Base-by-base conservation (phyloP, 2,888 invertebrate species). In the Altica lythri region DNA sequence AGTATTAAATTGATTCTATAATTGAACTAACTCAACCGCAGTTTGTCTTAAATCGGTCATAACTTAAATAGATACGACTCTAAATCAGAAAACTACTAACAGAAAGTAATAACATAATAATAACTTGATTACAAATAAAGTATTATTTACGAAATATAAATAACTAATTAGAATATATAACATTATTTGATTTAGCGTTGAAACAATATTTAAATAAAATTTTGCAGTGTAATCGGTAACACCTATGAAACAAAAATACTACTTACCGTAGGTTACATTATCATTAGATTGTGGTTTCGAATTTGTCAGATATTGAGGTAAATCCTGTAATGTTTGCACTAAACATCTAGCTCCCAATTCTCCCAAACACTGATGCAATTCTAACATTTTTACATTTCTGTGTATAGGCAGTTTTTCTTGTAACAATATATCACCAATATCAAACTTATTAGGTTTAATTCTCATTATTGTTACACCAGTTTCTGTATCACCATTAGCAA, bases 381-480 rank as follows among this genome's bases (percentile, higher is more conserved):
- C 83, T 18, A 85, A 84, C 75, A 88, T 80, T 48, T 79, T 83
- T 60, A 85, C 81, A 63, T 87, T 74, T 37, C 80, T 73, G 13
- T 74, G 65, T 58, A 92, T 81, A 29, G 72, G 54, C 13, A 87
- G 70, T 69, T 77, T 75, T 61, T 76, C 74, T 73, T 88, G 87
- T 10, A 79, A 73, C 63, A 87, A 75, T 67, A 87, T 83, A 70
- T 85, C 83, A 65, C 93, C 93, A 63, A 88, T 78, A 80, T 93
- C 93, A 79, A 92, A 93, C 73, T 83, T 81, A 67, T 88, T 80
- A 22, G 94, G 87, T 72, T 84, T 84, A 59, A 97, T 89, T 77
- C 83, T 86, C 89, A 95, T 95, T 35, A 96, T 84, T 10, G 92
- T 86, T 8, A 96, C 83, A 22, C 95, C 96, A 5, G 94, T 91